These are phyloP conservation scores for Holacanthella duospinosa DNA, from an alignment of 2,888 invertebrate genomes.

Conservation along the genomic window DNA sequence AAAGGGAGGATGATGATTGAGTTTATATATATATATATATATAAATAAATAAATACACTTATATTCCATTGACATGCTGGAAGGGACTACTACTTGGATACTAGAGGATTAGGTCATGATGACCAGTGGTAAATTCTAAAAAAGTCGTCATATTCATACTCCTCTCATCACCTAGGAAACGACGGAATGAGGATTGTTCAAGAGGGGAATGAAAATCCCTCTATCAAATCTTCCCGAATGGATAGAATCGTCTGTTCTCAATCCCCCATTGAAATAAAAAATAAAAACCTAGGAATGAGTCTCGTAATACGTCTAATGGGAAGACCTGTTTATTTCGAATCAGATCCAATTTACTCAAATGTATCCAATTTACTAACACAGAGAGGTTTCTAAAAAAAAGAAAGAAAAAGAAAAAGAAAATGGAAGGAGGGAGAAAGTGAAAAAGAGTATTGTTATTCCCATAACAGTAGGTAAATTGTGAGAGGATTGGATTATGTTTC, in stretches of 20 bases:
- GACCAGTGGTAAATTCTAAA: too few species aligned
- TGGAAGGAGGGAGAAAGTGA: not conserved
- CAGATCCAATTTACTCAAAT: conserved; percentile 5
- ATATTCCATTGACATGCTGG: not conserved
- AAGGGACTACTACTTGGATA: not conserved
- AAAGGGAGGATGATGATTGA: not conserved
- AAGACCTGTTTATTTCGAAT: conserved; percentile 3
- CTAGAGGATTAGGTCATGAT: too few species aligned
- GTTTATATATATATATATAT: too few species aligned
- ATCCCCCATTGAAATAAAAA: not conserved
- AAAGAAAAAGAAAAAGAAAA: not conserved
- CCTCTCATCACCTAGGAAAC: too few species aligned
- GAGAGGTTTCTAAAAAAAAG: not conserved
- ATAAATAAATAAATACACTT: not conserved
- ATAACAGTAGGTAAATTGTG: not conserved
- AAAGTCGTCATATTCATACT: too few species aligned
- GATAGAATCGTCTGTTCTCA: not conserved
- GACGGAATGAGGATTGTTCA: too few species aligned
- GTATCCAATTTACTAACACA: not conserved
- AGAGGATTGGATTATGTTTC: too few species aligned
- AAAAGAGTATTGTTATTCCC: not conserved
- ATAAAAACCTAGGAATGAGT: not conserved
- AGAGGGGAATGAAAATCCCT: too few species aligned
- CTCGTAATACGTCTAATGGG: not conserved
- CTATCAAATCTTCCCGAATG: too few species aligned